Conservation (phyloP, 2,888 invertebrate species). For the Augochlorella aurata region DNA sequence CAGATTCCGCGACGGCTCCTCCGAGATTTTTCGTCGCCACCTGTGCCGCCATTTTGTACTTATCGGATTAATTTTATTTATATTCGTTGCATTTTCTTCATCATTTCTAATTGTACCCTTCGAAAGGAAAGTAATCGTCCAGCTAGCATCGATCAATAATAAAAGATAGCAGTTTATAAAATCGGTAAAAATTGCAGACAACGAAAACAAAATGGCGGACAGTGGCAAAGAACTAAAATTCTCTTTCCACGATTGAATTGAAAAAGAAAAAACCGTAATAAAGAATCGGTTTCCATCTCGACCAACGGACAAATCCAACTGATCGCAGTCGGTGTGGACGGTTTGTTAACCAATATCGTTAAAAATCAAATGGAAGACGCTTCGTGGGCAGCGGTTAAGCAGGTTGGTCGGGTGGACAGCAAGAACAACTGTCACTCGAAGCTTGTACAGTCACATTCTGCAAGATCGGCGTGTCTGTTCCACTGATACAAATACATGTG, state of each 20-base stretch:
- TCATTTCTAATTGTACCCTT: too few relatives aligned
- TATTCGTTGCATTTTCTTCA: too few relatives aligned
- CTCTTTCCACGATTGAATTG: neutral
- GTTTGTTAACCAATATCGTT: neutral
- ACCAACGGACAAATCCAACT: neutral
- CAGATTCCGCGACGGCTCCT: neutral
- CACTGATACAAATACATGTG: slow-evolving; percentile 55
- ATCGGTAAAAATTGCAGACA: neutral
- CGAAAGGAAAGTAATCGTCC: too few relatives aligned
- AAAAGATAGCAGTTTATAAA: too few relatives aligned
- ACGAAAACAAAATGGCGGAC: neutral
- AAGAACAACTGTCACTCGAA: slow-evolving; percentile 74
- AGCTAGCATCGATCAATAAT: too few relatives aligned
- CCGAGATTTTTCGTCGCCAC: neutral
- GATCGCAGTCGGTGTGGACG: neutral
- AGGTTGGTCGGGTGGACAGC: slow-evolving; percentile 73
- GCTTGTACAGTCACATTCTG: slow-evolving; percentile 78
- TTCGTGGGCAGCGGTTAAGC: slow-evolving; percentile 66
- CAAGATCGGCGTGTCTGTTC: slow-evolving; percentile 70
- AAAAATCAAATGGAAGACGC: slow-evolving; percentile 44
- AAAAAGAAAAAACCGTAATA: neutral
- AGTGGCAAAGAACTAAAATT: neutral
- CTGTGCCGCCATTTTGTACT: too few relatives aligned
- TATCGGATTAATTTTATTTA: too few relatives aligned
- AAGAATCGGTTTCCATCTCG: neutral